These are phyloP conservation scores for Champsocephalus esox DNA, from an alignment of 2,797 vertebrate species.

Conservation along the genomic window DNA sequence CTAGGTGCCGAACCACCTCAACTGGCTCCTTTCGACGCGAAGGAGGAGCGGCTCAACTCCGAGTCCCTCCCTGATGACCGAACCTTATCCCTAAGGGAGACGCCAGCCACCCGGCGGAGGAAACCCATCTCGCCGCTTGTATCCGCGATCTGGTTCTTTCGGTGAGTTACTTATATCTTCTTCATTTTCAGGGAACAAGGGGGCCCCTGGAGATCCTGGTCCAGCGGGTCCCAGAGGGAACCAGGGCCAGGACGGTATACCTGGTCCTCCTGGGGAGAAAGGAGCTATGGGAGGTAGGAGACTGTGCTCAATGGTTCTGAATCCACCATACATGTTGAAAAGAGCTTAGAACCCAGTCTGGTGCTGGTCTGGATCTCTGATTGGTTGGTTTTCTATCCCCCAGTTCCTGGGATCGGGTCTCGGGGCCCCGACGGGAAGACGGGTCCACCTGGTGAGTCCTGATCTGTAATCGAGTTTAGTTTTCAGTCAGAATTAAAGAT, in stretches of 20 bases:
- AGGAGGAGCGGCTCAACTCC: no score
- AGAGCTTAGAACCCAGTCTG: not conserved
- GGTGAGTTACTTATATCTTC: not conserved
- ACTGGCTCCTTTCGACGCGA: no score
- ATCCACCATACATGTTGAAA: not conserved
- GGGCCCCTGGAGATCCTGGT: conserved; percentile 86
- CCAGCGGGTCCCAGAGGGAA: conserved; percentile 85
- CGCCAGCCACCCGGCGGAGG: no score
- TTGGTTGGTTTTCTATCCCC: conserved; percentile 17
- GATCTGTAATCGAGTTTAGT: not conserved
- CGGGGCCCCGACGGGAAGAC: conserved; percentile 65
- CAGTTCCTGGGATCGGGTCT: conserved; percentile 68
- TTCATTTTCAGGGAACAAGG: conserved; percentile 80
- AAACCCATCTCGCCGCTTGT: no score
- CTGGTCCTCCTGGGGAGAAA: conserved; percentile 89
- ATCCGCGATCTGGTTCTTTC: no score
- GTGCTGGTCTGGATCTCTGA: not conserved
- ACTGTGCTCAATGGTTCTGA: not conserved
- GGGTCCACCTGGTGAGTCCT: conserved; percentile 78
- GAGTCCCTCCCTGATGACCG: no score
- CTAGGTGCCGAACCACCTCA: no score
- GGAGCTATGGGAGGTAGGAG: conserved; percentile 87
- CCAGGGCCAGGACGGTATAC: conserved; percentile 91
- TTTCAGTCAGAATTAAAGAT: not conserved
- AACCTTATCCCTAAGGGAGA: no score